A percentile compares a stretch with the other conserved stretches of the same genome.
phyloP scores from a whole-genome alignment of 2,888 invertebrate genomes.

The Plutella xylostella region DNA sequence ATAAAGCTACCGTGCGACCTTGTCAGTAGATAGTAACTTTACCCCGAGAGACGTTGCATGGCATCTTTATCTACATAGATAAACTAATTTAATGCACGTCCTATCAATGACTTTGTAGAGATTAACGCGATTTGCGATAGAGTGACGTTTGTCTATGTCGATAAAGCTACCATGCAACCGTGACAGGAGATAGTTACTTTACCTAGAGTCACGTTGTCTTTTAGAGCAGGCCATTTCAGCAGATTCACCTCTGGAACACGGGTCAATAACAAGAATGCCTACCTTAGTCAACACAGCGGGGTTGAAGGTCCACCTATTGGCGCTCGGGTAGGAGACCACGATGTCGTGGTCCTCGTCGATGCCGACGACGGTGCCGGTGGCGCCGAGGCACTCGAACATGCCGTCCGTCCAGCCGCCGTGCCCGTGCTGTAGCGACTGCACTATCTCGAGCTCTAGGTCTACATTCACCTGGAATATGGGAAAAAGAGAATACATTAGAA shows the following conservation, averaged over 20 bases:
- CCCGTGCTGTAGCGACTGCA: conserved; percentile 96
- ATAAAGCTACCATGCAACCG: conserved; percentile 99
- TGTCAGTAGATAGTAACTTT: no score
- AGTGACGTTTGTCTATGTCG: conserved; percentile 95
- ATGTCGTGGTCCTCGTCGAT: conserved; percentile 99
- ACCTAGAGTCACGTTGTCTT: no score
- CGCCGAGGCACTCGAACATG: conserved; percentile 96
- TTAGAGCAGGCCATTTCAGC: no score
- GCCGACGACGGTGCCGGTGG: conserved; percentile 93
- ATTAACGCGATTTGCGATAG: no score
- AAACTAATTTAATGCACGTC: no score
- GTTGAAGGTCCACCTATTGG: conserved; percentile 98
- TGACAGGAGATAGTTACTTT: no score
- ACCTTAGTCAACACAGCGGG: conserved; percentile 97
- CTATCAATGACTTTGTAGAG: no score
- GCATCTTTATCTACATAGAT: no score
- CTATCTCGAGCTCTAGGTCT: conserved; percentile 95
- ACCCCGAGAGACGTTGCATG: no score
- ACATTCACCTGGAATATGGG: conserved; percentile 93
- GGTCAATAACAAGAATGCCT: conserved; percentile 5
- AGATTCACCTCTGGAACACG: no score
- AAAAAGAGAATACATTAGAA: no score
- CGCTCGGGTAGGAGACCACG: conserved; percentile 97
- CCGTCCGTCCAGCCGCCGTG: conserved; percentile 99
- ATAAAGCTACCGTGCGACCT: no score